phyloP scores from a whole-genome alignment of 1,140 invertebrate genomes.

The Amyelois transitella region DNA sequence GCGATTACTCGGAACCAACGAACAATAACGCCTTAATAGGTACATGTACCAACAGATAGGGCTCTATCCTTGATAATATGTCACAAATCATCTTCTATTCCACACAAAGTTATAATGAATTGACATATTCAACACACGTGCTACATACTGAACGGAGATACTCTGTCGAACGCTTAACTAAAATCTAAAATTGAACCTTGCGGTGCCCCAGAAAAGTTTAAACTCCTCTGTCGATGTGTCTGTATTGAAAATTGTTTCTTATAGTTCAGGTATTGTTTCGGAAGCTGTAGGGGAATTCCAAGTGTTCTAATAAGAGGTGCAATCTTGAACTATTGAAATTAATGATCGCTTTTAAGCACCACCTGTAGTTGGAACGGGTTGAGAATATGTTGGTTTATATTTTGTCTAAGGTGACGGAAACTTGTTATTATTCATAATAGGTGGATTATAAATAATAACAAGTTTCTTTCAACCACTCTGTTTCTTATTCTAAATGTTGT shows the following conservation, averaged over 20 bases:
- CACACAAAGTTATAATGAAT: constrained; percentile 71
- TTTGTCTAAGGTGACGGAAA: no score
- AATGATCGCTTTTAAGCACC: neutral
- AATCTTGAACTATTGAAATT: constrained; percentile 6
- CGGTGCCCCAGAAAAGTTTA: neutral
- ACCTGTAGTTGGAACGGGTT: neutral
- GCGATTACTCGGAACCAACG: constrained; percentile 58
- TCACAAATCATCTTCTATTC: constrained; percentile 67
- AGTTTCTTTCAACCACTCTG: no score
- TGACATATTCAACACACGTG: constrained; percentile 71
- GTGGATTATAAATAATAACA: no score
- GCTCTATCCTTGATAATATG: constrained; percentile 62
- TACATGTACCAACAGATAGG: constrained; percentile 49
- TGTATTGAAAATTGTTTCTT: constrained; percentile 11
- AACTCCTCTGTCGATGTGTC: neutral
- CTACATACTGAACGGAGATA: constrained; percentile 8
- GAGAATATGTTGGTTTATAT: neutral
- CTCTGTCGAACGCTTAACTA: constrained; percentile 1
- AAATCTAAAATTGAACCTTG: neutral
- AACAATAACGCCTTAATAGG: constrained; percentile 56
- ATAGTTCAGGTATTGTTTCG: neutral
- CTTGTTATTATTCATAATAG: no score
- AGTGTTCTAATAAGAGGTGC: constrained; percentile 1
- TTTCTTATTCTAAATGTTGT: no score
- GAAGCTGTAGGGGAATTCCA: neutral